Conservation (phyloP, 2,888 invertebrate genomes). For the Hermaeophaga mercurialis region DNA sequence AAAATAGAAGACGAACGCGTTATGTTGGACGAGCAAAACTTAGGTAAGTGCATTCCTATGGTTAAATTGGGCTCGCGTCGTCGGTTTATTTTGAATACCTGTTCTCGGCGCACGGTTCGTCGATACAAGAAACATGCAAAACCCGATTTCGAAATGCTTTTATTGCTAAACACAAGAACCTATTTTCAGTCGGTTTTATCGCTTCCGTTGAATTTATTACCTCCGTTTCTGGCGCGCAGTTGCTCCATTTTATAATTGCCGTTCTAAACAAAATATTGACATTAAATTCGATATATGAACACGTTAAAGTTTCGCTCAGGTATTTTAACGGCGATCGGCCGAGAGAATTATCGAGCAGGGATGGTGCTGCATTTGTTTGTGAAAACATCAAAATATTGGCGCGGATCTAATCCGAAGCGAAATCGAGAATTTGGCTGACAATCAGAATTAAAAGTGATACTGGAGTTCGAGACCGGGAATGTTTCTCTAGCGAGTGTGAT, state of each 20-base stretch:
- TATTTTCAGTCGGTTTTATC: slow-evolving; percentile 6
- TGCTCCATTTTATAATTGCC: not conserved
- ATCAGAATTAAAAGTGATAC: too few relatives aligned
- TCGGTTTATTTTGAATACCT: slow-evolving; percentile 21
- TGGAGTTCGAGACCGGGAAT: too few relatives aligned
- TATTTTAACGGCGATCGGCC: not conserved
- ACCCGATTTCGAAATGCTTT: slow-evolving; percentile 1
- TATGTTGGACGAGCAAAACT: too few relatives aligned
- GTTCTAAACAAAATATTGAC: not conserved
- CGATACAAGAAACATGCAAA: slow-evolving; percentile 4
- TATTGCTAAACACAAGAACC: slow-evolving; percentile 6
- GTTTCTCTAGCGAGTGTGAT: too few relatives aligned
- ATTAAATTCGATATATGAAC: not conserved
- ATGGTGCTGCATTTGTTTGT: not conserved
- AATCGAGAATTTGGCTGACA: too few relatives aligned
- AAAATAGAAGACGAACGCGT: too few relatives aligned
- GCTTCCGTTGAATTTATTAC: slow-evolving; percentile 3
- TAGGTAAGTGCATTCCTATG: not conserved
- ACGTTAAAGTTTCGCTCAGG: not conserved
- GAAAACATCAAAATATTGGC: too few relatives aligned
- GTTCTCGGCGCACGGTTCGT: not conserved
- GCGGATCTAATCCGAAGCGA: too few relatives aligned
- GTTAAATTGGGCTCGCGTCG: not conserved
- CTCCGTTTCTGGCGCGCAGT: slow-evolving; percentile 1
- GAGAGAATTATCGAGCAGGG: not conserved